Percentiles rank a stretch among this genome's conserved stretches.
phyloP scores from a whole-genome alignment of 2,113 vertebrate genomes.

The Macheiramphus alcinus region DNA sequence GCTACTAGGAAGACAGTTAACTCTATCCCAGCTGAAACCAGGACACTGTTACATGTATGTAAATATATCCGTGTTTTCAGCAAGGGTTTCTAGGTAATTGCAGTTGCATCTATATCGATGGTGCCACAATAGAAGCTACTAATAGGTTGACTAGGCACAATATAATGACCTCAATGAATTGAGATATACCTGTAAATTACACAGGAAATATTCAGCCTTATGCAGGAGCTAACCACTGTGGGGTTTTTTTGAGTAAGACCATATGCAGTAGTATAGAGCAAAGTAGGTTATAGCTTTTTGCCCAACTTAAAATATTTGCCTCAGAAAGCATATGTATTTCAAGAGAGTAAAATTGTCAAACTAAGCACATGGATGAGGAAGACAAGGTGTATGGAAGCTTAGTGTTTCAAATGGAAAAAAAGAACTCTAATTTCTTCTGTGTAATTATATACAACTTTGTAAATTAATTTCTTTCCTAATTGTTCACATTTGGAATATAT shows the following conservation, averaged over 20 bases:
- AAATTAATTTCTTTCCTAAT: background rate
- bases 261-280: background rate
- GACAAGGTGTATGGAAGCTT: background rate
- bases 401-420: background rate
- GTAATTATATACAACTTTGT: background rate
- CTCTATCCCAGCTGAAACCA: no score
- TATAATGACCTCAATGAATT: background rate
- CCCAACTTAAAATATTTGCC: background rate
- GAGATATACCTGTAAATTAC: background rate
- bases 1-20: no score
- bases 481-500: background rate
- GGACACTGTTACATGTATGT: rapidly evolving
- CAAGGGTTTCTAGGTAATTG: background rate
- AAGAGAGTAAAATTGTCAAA: background rate
- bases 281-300: background rate
- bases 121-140: background rate
- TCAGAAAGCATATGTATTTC: background rate
- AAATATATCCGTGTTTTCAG: background rate
- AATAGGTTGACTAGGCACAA: background rate
- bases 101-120: background rate
- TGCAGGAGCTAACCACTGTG: background rate
- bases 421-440: background rate
- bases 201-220: background rate
- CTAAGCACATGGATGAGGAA: background rate
- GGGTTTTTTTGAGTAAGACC: rapidly evolving